Evolutionary conservation across 23 tunicate species (phyloP).

Genomic region (Trididemnum clinides): DNA sequence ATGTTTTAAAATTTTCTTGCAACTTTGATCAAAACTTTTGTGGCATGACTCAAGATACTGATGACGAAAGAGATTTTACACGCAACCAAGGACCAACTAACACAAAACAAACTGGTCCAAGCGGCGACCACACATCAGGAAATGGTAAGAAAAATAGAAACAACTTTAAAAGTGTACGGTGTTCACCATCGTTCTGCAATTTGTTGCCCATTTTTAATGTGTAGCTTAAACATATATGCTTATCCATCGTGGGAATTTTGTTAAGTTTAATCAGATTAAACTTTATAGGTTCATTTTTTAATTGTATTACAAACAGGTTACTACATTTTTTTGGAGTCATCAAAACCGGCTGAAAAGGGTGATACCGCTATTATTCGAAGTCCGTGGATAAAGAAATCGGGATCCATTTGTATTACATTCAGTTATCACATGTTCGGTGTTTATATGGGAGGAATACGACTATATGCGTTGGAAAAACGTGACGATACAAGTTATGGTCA

Average conservation of each 20-base stretch:
- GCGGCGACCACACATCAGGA: constrained; percentile 77
- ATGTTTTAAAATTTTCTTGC: constrained; percentile 44
- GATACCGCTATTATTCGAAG: constrained; percentile 86
- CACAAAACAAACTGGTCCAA: constrained; percentile 85
- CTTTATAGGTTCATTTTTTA: no score
- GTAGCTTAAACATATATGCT: no score
- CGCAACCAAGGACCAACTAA: constrained; percentile 56
- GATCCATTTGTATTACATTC: constrained; percentile 42
- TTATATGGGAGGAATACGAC: constrained; percentile 85
- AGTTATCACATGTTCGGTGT: constrained; percentile 88
- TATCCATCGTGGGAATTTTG: no score
- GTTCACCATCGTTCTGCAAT: no score
- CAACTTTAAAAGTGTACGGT: no score
- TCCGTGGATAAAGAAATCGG: constrained; percentile 60
- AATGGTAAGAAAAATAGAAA: not conserved
- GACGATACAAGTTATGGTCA: constrained; percentile 57
- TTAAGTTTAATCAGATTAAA: no score
- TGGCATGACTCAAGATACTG: constrained; percentile 60
- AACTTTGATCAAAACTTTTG: constrained; percentile 74
- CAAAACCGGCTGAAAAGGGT: constrained; percentile 71
- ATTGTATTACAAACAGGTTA: constrained; percentile 61
- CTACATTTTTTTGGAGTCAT: constrained; percentile 90
- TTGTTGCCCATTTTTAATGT: no score
- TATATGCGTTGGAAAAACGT: constrained; percentile 85
- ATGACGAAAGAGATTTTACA: constrained; percentile 67